A percentile compares a stretch with the other conserved stretches of the same genome.
Evolutionary conservation across 2,113 vertebrate species (phyloP).

Genomic region (Mormyrus iriodes): DNA sequence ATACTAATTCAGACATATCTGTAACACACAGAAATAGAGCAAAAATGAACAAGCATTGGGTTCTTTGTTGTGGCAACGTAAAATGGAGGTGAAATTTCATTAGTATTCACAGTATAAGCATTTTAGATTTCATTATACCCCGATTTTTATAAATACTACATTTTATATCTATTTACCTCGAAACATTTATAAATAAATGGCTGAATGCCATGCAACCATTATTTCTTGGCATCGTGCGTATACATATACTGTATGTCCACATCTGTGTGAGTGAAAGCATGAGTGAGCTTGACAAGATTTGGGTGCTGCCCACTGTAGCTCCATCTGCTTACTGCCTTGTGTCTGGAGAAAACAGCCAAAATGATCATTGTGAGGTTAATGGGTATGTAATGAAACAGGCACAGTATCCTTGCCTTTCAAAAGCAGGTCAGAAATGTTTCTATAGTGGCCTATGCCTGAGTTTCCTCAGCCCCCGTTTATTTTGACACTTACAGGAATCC

Average conservation of each 20-base stretch:
- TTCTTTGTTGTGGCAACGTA: background rate
- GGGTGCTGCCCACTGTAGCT: background rate
- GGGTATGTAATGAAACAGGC: background rate
- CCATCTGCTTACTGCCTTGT: background rate
- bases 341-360: background rate
- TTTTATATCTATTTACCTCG: background rate
- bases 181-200: background rate
- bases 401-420: background rate
- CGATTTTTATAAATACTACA: background rate
- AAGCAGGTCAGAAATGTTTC: background rate
- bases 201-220: background rate
- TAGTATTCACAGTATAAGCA: too few species aligned
- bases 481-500: background rate
- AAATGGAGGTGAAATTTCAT: background rate
- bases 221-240: background rate
- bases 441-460: background rate
- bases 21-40: background rate
- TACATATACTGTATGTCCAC: background rate
- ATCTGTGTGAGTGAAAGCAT: background rate
- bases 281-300: background rate
- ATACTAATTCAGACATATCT: background rate
- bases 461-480: background rate
- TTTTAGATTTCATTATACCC: background rate
- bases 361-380: background rate
- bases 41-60: background rate